phyloP scores from a whole-genome alignment of 2,113 vertebrate genomes.

The Brienomyrus longianalis region DNA sequence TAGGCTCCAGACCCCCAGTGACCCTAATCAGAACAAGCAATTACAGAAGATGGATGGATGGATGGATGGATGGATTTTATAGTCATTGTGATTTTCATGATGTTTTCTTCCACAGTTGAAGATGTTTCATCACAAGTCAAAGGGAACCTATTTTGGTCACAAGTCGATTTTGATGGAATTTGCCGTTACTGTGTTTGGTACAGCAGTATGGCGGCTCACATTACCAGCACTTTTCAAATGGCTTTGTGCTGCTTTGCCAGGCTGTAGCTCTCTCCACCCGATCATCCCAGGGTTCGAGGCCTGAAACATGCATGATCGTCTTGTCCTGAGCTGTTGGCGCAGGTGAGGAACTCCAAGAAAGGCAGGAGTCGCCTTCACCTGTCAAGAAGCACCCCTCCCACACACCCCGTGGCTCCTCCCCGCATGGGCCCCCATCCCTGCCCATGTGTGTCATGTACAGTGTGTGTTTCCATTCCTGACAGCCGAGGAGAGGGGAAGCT shows the following conservation, averaged over 20 bases:
- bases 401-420: neutral
- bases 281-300: neutral
- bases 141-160: neutral
- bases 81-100: neutral
- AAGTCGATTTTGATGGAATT: neutral
- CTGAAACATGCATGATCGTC: conserved; percentile 12
- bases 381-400: conserved; percentile 2
- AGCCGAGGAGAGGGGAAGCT: conserved; percentile 1
- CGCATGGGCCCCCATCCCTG: neutral
- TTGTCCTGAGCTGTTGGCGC: conserved; percentile 34
- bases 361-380: conserved; percentile 31
- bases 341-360: conserved; percentile 17
- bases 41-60: too few species aligned
- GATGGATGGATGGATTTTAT: neutral
- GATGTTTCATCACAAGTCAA: neutral
- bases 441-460: neutral
- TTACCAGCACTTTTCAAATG: neutral
- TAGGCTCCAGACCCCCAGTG: too few species aligned
- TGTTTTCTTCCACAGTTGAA: neutral
- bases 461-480: conserved; percentile 25
- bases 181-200: neutral
- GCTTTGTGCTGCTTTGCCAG: neutral
- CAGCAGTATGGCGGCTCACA: neutral
- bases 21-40: too few species aligned
- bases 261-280: neutral